phyloP scores from a whole-genome alignment of 2,113 vertebrate genomes.

The Tupaia tana region DNA sequence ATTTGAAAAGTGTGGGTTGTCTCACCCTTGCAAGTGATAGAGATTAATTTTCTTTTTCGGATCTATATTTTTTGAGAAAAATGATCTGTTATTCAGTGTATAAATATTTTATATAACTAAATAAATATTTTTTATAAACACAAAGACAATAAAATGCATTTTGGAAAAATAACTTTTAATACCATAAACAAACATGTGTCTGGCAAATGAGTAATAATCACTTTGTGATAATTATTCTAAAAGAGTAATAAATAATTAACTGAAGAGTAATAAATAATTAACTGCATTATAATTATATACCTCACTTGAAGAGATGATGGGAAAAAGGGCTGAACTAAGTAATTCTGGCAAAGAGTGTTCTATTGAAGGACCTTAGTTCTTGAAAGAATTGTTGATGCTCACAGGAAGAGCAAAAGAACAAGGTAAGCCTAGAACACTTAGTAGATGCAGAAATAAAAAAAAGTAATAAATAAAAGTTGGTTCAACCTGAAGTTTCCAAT shows the following conservation, averaged over 20 bases:
- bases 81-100: neutral
- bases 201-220: neutral
- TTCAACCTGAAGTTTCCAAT: neutral
- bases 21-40: neutral
- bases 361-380: neutral
- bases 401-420: neutral
- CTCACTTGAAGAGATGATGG: neutral
- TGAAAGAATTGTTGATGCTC: neutral
- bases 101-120: neutral
- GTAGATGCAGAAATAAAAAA: neutral
- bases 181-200: neutral
- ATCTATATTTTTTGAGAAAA: neutral
- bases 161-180: neutral
- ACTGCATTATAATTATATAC: neutral
- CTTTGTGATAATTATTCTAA: neutral
- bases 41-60: conserved; percentile 6
- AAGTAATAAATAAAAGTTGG: neutral
- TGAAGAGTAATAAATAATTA: neutral
- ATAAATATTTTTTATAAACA: neutral
- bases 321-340: neutral
- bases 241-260: neutral
- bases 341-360: neutral
- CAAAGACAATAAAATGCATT: no score
- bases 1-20: neutral
- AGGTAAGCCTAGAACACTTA: neutral